phyloP scores from a whole-genome alignment of 37 sponge, comb jelly and placozoan species.

The Cliona cf. orientalis region DNA sequence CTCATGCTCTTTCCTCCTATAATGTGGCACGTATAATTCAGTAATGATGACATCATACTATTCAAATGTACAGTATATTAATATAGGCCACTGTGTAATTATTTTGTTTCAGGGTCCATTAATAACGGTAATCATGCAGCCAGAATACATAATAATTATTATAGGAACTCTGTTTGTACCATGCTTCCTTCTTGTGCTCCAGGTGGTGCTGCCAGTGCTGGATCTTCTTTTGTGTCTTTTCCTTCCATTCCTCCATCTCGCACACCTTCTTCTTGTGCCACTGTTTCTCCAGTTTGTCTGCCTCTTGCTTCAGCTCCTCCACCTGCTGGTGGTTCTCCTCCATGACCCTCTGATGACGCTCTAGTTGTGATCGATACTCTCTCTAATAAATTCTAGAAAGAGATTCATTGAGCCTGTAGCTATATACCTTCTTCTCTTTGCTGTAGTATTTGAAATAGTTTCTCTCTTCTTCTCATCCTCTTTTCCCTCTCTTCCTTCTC shows the following conservation, averaged over 20 bases:
- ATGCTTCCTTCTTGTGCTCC: constrained; percentile 2
- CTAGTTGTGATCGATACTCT: too few species aligned
- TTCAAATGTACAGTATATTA: background rate
- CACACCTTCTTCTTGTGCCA: background rate
- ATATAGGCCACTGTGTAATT: background rate
- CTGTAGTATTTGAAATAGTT: constrained; percentile 11
- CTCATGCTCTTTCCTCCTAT: constrained; percentile 3
- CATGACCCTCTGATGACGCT: background rate
- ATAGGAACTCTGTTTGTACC: background rate
- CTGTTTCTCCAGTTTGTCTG: constrained; percentile 25
- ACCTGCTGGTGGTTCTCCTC: constrained; percentile 35
- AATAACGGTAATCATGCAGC: background rate
- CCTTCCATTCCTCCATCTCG: constrained; percentile 10
- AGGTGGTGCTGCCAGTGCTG: constrained; percentile 27
- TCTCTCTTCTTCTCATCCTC: constrained; percentile 19
- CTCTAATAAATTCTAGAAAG: too few species aligned
- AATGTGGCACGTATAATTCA: background rate
- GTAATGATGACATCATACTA: background rate
- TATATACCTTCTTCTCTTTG: constrained; percentile 34
- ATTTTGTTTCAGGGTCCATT: background rate
- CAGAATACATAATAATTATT: background rate
- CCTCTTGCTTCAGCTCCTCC: constrained; percentile 36
- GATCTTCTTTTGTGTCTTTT: background rate
- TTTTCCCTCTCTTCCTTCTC: constrained; percentile 18
- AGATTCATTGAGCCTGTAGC: background rate